A percentile compares a stretch with the other conserved stretches of the same genome.
Conservation (phyloP, 2,888 invertebrate genomes). For the Drosophila mimetica region DNA sequence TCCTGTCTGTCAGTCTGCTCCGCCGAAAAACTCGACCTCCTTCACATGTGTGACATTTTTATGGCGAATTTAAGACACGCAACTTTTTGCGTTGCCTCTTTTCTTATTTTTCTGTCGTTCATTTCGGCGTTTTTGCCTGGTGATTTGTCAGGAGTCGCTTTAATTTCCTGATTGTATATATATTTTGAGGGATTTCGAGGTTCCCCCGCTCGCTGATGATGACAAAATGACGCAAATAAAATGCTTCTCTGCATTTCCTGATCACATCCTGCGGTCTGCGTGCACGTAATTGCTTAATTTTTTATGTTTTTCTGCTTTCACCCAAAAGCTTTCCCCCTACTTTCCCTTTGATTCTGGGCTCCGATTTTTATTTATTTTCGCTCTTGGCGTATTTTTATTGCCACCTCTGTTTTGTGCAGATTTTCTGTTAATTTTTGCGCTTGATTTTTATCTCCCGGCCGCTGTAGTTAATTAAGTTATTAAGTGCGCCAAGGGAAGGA, state of each 20-base stretch:
- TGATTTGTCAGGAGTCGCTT: slow-evolving; percentile 69
- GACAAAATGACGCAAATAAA: slow-evolving; percentile 70
- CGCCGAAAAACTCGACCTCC: slow-evolving; percentile 21
- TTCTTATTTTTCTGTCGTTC: slow-evolving; percentile 9
- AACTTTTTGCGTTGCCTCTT: slow-evolving; percentile 52
- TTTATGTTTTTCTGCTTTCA: slow-evolving; percentile 52
- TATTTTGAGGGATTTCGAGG: slow-evolving; percentile 4
- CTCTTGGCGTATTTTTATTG: slow-evolving; percentile 51
- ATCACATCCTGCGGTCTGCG: slow-evolving; percentile 52
- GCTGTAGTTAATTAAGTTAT: slow-evolving; percentile 72
- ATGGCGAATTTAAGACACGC: slow-evolving; percentile 81
- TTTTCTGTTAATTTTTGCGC: slow-evolving; percentile 70
- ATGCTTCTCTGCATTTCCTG: slow-evolving; percentile 68
- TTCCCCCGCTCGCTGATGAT: slow-evolving; percentile 30
- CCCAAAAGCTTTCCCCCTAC: slow-evolving; percentile 24
- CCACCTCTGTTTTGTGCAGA: slow-evolving; percentile 32
- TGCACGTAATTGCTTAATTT: slow-evolving; percentile 75
- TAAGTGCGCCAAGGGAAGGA: slow-evolving; percentile 53
- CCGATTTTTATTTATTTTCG: slow-evolving; percentile 46
- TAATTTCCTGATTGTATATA: slow-evolving; percentile 57
- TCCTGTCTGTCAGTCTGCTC: slow-evolving; percentile 36
- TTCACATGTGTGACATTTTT: slow-evolving; percentile 72
- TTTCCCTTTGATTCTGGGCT: slow-evolving; percentile 20
- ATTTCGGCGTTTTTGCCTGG: slow-evolving; percentile 23
- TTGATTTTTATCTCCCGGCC: slow-evolving; percentile 67